Evolutionary conservation across 2,797 vertebrate genomes (phyloP), one percentile per base, ranked within the genome.

Genomic region (Diplodus sargus): DNA sequence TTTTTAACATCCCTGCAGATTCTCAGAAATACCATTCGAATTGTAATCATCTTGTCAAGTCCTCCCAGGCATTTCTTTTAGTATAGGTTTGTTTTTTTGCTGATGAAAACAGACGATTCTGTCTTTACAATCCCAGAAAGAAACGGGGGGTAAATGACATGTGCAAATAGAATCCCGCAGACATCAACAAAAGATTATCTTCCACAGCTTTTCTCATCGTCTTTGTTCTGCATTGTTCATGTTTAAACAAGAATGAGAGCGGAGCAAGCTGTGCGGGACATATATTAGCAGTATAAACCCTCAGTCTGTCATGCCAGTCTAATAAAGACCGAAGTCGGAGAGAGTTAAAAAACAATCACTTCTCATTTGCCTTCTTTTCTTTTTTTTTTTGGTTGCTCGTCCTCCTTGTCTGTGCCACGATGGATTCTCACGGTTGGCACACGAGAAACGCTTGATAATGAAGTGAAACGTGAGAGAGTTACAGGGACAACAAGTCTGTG

Each of bases 391-490:
- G n/a, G n/a, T 52, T 59, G 45, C 63, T 70, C 45, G 70, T 70
- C 28, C 61, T 54, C 5, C 53, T 48, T 4, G 56, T 56, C 68
- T 63, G 56, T 0, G 48, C 64, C 14, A 45, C 57, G 77, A 84
- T 79, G 39, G 78, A 70, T 80, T 71, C 69, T 49, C 0, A 0
- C 15, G 23, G 73, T 9, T 22, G 39, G 53, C 47, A 51, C 66
- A 77, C 14, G 3, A 69, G 64, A 52, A 42, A 58, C 42, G 64
- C 54, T 68, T 56, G 52, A 86, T 83, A 83, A 88, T 64, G 68
- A 86, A 65, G 76, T 74, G 75, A 78, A 78, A 78, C 25, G 20
- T 11, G 62, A 69, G 78, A 81, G 56, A 84, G 78, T 57, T 47
- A 58, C 84, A 62, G 28, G 58, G 57, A 83, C 74, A 23, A 22